These are phyloP conservation scores for Okamejei kenojei DNA, from an alignment of 2,797 vertebrate genomes.

Conservation along the genomic window DNA sequence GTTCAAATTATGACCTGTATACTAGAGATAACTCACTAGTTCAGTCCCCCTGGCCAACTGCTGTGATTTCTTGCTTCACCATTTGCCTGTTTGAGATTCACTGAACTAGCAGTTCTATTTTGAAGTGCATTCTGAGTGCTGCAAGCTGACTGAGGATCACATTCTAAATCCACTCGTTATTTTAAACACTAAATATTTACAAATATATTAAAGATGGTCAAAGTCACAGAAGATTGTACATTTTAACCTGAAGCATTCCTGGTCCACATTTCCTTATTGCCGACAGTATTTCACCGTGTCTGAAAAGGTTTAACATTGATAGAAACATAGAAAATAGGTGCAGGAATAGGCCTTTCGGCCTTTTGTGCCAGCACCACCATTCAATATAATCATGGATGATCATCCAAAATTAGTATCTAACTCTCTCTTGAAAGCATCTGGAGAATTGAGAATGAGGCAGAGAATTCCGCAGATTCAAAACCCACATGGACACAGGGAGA, in stretches of 20 bases:
- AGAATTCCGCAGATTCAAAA: too few species aligned
- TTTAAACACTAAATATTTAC: not conserved
- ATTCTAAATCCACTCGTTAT: not conserved
- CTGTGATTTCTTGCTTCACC: not conserved
- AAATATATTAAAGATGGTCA: not conserved
- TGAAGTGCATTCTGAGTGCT: not conserved
- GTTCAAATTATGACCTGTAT: not conserved
- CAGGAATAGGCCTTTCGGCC: too few species aligned
- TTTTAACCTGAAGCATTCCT: too few species aligned
- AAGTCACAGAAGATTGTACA: not conserved
- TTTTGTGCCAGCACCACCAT: too few species aligned
- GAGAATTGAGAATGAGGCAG: too few species aligned
- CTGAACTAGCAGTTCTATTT: not conserved
- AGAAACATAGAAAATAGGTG: too few species aligned
- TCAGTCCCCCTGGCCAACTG: not conserved
- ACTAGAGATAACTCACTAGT: not conserved
- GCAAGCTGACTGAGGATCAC: not conserved
- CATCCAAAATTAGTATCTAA: too few species aligned
- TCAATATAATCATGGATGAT: too few species aligned
- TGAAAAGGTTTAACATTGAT: not conserved
- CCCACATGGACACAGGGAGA: too few species aligned
- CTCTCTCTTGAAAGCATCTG: too few species aligned
- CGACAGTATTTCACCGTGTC: not conserved
- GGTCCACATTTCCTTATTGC: not conserved
- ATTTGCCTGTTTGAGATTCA: not conserved